Percentiles rank a stretch among this genome's conserved stretches.
These are phyloP conservation scores for Pinna nobilis DNA, from an alignment of 1,140 invertebrate genomes.

Conservation along the genomic window DNA sequence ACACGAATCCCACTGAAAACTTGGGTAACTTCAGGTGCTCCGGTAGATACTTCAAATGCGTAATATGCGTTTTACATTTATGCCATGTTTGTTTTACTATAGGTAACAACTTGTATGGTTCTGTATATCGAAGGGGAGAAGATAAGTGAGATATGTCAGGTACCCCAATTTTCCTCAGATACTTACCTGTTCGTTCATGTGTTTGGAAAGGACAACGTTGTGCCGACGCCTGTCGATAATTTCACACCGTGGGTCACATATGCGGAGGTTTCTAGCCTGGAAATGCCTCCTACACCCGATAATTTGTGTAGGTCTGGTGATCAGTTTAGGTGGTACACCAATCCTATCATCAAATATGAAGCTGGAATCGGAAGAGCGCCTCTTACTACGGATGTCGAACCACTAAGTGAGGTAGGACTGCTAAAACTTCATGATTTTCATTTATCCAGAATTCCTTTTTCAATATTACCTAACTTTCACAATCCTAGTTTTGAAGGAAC, in stretches of 20 bases:
- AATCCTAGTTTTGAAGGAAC: neutral
- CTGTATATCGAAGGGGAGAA: constrained; percentile 37
- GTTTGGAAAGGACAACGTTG: constrained; percentile 49
- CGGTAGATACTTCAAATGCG: too few relatives aligned
- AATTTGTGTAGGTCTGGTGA: constrained; percentile 46
- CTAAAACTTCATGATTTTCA: neutral
- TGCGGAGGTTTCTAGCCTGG: constrained; percentile 44
- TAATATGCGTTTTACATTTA: too few relatives aligned
- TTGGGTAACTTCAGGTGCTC: too few relatives aligned
- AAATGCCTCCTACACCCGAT: constrained; percentile 38
- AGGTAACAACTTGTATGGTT: too few relatives aligned
- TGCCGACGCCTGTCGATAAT: constrained; percentile 15
- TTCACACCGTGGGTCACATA: constrained; percentile 35
- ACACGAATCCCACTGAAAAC: too few relatives aligned
- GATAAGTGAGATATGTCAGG: constrained; percentile 44
- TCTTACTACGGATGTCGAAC: constrained; percentile 21
- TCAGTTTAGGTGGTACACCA: constrained; percentile 47
- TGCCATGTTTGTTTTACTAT: too few relatives aligned
- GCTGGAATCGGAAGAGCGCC: constrained; percentile 45
- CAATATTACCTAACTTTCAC: neutral
- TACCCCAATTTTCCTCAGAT: constrained; percentile 36
- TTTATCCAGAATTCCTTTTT: too few relatives aligned
- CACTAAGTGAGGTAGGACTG: constrained; percentile 36
- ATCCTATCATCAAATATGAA: constrained; percentile 49
- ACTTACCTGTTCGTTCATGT: constrained; percentile 45